Conservation (phyloP, 2,113 vertebrate genomes). For the Erpornis zantholeuca region DNA sequence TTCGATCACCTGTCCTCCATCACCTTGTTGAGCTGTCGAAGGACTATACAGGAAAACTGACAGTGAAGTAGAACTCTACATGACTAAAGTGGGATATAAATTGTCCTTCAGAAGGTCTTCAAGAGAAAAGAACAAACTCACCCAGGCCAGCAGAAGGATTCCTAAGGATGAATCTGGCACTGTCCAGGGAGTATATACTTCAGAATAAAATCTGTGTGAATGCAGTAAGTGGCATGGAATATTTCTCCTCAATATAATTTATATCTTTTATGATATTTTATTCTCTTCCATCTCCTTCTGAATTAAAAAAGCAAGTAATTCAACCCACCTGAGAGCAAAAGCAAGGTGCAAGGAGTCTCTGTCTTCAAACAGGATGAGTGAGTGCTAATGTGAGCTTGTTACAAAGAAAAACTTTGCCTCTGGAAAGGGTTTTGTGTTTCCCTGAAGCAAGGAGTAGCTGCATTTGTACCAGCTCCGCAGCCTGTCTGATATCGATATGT, state of each 20-base stretch:
- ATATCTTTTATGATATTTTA: background rate
- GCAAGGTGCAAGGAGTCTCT: background rate
- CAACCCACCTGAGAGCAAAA: slow-evolving; percentile 3
- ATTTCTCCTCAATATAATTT: background rate
- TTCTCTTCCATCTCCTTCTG: background rate
- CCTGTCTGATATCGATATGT: slow-evolving; percentile 2
- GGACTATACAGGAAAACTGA: background rate
- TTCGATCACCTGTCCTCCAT: background rate
- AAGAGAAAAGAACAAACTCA: background rate
- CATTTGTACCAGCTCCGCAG: slow-evolving; percentile 18
- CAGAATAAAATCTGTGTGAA: background rate
- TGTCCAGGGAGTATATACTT: background rate
- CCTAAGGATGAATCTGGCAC: background rate
- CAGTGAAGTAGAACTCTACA: background rate
- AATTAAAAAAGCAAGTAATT: slow-evolving; percentile 12
- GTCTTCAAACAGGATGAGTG: background rate
- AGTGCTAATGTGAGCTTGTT: slow-evolving; percentile 17
- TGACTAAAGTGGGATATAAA: background rate
- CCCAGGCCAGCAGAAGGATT: background rate
- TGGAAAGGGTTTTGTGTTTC: slow-evolving; percentile 48
- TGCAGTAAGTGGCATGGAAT: background rate
- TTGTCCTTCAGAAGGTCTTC: background rate
- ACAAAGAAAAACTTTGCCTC: slow-evolving; percentile 31
- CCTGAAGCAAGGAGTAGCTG: slow-evolving; percentile 33
- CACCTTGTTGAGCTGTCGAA: background rate